A percentile compares a stretch with the other conserved stretches of the same genome.
These are phyloP conservation scores for Drosophila percnosoma DNA, from an alignment of 2,888 invertebrate genomes.

Conservation along the genomic window DNA sequence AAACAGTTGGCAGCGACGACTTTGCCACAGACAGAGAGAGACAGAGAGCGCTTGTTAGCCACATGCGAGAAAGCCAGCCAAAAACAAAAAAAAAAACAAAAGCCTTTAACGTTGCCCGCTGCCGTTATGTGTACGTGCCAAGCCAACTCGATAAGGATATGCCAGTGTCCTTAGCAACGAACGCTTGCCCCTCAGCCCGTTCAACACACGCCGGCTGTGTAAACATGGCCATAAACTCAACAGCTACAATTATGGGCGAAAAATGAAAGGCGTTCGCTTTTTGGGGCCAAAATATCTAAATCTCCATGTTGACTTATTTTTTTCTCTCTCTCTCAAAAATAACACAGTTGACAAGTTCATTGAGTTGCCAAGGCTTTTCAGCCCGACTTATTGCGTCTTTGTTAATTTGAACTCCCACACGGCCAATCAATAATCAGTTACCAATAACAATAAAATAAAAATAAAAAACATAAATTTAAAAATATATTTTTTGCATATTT, in stretches of 20 bases:
- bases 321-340: constrained; percentile 9
- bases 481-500: background rate
- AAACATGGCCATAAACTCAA: constrained; percentile 71
- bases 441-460: background rate
- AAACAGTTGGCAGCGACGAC: constrained; percentile 41
- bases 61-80: constrained; percentile 28
- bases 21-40: background rate
- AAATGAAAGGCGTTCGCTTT: constrained; percentile 53
- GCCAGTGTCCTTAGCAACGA: constrained; percentile 3
- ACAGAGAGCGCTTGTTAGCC: constrained; percentile 2
- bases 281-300: constrained; percentile 16
- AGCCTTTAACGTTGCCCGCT: constrained; percentile 66
- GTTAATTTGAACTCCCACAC: background rate
- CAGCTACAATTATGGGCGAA: constrained; percentile 48
- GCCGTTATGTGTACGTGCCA: constrained; percentile 71
- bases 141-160: constrained; percentile 46
- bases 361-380: background rate
- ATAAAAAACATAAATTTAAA: too few species aligned
- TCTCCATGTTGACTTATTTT: constrained; percentile 24
- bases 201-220: constrained; percentile 44
- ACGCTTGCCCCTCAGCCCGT: background rate
- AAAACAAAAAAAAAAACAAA: constrained; percentile 60
- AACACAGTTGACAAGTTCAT: constrained; percentile 21
- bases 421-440: background rate
- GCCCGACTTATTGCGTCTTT: background rate